A percentile compares a stretch with the other conserved stretches of the same genome.
Conservation (phyloP, 2,113 vertebrate genomes). For the Climacteris rufus region DNA sequence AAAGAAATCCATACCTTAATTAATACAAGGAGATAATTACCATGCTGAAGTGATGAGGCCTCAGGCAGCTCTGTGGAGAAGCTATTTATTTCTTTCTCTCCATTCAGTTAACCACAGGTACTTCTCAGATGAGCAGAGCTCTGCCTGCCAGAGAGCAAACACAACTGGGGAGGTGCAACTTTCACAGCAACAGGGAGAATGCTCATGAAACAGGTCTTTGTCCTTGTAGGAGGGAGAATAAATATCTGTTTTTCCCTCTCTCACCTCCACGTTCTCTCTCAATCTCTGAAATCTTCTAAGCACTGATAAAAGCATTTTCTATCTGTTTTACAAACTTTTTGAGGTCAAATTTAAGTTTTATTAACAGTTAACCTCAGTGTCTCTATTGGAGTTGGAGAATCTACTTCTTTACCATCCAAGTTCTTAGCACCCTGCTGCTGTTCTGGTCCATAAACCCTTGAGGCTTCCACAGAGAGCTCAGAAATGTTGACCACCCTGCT, state of each 20-base stretch:
- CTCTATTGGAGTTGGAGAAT: not conserved
- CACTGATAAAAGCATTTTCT: not conserved
- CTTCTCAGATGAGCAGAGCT: not conserved
- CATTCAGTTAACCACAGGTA: not conserved
- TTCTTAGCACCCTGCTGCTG: not conserved
- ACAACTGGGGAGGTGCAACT: not conserved
- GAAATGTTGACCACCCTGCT: not conserved
- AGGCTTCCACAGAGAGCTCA: not conserved
- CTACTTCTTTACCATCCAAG: not conserved
- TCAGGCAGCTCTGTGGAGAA: not conserved
- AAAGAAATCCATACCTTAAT: conserved; percentile 39
- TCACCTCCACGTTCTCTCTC: not conserved
- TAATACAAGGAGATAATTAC: conserved; percentile 22
- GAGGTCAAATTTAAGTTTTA: not conserved
- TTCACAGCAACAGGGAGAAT: not conserved
- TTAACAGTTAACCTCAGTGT: not conserved
- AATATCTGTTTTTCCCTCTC: fast-evolving
- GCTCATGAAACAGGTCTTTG: fast-evolving
- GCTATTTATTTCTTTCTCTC: not conserved
- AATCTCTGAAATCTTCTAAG: not conserved
- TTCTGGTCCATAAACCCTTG: not conserved
- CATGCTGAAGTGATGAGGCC: not conserved
- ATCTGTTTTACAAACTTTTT: not conserved
- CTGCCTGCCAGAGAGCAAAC: not conserved
- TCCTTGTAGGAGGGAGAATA: not conserved